Conservation (phyloP, 2,888 invertebrate species). For the Lacanobia wlatinum region DNA sequence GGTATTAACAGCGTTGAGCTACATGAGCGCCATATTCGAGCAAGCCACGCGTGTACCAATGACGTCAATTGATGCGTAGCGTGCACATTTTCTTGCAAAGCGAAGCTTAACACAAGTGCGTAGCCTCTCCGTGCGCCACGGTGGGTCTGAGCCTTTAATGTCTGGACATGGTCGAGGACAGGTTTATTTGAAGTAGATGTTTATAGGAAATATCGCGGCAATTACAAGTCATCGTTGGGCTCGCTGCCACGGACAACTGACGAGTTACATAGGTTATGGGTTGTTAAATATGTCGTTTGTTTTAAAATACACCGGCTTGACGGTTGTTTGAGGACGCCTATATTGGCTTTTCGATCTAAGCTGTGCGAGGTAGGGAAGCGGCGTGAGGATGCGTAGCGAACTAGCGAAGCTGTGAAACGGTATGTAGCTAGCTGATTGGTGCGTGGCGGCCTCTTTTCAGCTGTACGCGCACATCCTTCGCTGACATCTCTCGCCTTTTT, state of each 20-base stretch:
- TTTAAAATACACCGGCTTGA: background rate
- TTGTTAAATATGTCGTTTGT: slow-evolving; percentile 3
- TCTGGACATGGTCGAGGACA: slow-evolving; percentile 41
- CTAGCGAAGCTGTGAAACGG: no score
- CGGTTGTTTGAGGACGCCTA: background rate
- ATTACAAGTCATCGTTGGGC: background rate
- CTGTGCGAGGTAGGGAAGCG: background rate
- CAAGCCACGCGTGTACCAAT: no score
- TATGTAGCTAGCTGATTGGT: no score
- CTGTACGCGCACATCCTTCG: no score
- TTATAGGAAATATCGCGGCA: slow-evolving; percentile 2
- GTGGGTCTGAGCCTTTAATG: background rate
- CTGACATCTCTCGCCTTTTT: no score
- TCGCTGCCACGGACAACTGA: background rate
- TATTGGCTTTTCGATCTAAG: background rate
- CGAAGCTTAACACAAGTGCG: no score
- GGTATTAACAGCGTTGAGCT: no score
- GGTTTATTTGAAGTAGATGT: slow-evolving; percentile 34
- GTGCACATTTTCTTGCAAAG: no score
- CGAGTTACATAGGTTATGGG: background rate
- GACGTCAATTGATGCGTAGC: no score
- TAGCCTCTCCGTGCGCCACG: no score
- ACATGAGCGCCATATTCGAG: no score
- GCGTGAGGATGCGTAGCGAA: background rate
- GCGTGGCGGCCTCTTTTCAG: no score